Evolutionary conservation across 2,888 invertebrate genomes (phyloP).

Genomic region (Drosophila fulvimacula): DNA sequence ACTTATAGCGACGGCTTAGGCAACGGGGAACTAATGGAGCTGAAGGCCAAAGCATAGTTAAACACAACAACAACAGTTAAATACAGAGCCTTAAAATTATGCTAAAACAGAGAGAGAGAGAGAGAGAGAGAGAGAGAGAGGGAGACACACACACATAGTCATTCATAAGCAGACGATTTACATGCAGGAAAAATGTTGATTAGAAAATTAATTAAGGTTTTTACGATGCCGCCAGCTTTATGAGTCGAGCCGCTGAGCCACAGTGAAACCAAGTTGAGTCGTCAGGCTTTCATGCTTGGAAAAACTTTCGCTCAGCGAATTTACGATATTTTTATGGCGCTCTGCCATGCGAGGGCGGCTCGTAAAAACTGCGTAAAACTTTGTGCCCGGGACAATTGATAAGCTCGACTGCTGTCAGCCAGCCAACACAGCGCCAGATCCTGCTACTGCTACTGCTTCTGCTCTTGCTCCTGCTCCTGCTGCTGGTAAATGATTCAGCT

Average conservation of each 20-base stretch:
- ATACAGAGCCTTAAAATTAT: slow-evolving; percentile 56
- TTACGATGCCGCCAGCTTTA: slow-evolving; percentile 71
- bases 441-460: not conserved
- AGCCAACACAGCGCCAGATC: not conserved
- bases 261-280: slow-evolving; percentile 39
- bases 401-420: slow-evolving; percentile 33
- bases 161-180: slow-evolving; percentile 72
- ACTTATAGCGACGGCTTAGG: slow-evolving; percentile 60
- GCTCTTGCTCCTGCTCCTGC: not conserved
- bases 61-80: slow-evolving; percentile 26
- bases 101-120: slow-evolving; percentile 48
- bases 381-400: slow-evolving; percentile 59
- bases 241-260: slow-evolving; percentile 42
- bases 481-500: slow-evolving; percentile 27
- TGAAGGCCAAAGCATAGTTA: slow-evolving; percentile 51
- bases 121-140: not conserved
- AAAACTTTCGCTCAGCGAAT: slow-evolving; percentile 75
- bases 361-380: slow-evolving; percentile 75
- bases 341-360: slow-evolving; percentile 77
- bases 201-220: slow-evolving; percentile 80
- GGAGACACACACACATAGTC: slow-evolving; percentile 1
- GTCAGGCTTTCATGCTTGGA: slow-evolving; percentile 48
- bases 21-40: slow-evolving; percentile 64
- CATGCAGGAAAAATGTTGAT: slow-evolving; percentile 79
- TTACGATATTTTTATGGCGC: slow-evolving; percentile 83